Evolutionary conservation across 2,797 vertebrate genomes (phyloP), one percentile per base, ranked within the genome.

Genomic region (Helicolenus hilgendorfi): DNA sequence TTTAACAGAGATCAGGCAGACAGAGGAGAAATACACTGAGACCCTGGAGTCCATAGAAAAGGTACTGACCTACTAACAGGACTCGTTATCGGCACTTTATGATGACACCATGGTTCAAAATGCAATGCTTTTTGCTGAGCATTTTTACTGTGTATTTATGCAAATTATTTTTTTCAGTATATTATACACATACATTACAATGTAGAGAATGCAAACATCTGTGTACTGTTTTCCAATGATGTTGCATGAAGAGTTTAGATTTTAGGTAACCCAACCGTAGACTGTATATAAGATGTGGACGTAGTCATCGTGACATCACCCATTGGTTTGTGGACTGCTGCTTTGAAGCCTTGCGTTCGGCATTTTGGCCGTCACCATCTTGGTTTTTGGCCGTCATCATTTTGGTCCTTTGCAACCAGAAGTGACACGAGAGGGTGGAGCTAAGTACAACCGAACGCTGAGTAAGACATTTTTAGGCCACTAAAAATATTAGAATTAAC

Each of bases 1-100:
- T 93, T 97, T 99, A 36, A 93, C 98, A 82, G 99, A 99, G 97
- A 99, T 99, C 95, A 99, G 96, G 87, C 99, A 99, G 96, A 99
- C 99, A 0, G 99, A 99, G 92, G 99, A 99, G 97, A 99, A 99
- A 93, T 99, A 99, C 89, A 98, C 98, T 0, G 99, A 99, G 95
- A 99, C 99, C 0, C 94, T 99, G 95, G 99, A 99, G 90, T 99
- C 99, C 0, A 99, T 99, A 81, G 98, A 99, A 93, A 99, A 98
- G 96, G 99, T 99, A 93, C 53, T 18, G 71, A 68, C 63, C 60
- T 38, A 64, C 53, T 20, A 26, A 14, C 13, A 13, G 9, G 58
- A 29, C 33, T 29, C 45, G 45, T 31, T 33, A 36, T 15, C 9
- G 70, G 67, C 38, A 31, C 81, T 68, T 35, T 14, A 9, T 22